Evolutionary conservation across 2,888 invertebrate species (phyloP).

Genomic region (Aspidiotus destructor): DNA sequence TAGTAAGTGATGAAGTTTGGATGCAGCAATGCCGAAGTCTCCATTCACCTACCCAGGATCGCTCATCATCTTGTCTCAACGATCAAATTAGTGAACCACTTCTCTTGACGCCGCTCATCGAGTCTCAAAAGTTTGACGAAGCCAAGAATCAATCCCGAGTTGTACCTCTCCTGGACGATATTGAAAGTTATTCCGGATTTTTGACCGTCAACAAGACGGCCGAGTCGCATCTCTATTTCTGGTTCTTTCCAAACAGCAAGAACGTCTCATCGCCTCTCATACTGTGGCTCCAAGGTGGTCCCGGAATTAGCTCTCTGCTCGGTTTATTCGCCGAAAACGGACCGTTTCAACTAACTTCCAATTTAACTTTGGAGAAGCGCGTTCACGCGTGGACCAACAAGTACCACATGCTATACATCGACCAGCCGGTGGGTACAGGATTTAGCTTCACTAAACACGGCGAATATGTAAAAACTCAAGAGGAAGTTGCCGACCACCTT

Average conservation of each 20-base stretch:
- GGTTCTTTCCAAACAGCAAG: constrained; percentile 46
- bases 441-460: constrained; percentile 7
- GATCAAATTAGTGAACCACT: too few species aligned
- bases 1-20: too few species aligned
- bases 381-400: constrained; percentile 10
- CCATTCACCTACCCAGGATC: too few species aligned
- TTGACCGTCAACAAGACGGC: constrained; percentile 52
- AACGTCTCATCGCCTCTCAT: constrained; percentile 46
- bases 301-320: constrained; percentile 67
- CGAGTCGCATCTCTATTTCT: constrained; percentile 47
- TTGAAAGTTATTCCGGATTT: constrained; percentile 53
- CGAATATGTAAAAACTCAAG: not conserved
- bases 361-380: not conserved
- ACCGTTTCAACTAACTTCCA: constrained; percentile 47
- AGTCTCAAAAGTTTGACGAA: too few species aligned
- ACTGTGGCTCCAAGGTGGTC: constrained; percentile 79
- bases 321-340: constrained; percentile 79
- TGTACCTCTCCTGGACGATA: constrained; percentile 38
- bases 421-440: constrained; percentile 9
- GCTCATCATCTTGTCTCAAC: too few species aligned
- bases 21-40: too few species aligned
- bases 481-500: not conserved
- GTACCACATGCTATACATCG: constrained; percentile 16
- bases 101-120: too few species aligned
- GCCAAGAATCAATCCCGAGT: constrained; percentile 31